Evolutionary conservation across 2,113 vertebrate species (phyloP).

Genomic region (Chloroceryle aenea): DNA sequence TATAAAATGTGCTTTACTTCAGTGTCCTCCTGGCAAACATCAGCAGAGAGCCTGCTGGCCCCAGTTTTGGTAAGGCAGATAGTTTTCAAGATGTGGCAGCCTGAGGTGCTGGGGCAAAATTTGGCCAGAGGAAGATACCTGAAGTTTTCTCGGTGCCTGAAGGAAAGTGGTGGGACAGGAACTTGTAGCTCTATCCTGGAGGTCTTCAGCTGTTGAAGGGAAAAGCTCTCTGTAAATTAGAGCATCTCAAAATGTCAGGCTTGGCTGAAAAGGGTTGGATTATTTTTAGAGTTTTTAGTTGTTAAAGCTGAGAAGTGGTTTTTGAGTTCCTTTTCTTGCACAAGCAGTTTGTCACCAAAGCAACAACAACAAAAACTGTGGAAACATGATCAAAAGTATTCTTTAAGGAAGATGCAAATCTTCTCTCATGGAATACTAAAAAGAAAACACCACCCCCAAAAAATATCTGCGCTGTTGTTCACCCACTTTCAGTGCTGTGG

Average conservation of each 20-base stretch:
- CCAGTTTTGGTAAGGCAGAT: not conserved
- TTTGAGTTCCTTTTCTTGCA: not conserved
- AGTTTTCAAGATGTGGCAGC: not conserved
- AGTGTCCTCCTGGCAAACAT: not conserved
- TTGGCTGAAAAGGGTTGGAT: not conserved
- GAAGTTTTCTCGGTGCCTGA: not conserved
- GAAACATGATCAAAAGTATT: not conserved
- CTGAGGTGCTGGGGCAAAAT: not conserved
- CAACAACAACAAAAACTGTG: not conserved
- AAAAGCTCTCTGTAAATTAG: not conserved
- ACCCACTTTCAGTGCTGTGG: accelerated
- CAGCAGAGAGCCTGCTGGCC: not conserved
- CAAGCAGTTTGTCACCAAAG: not conserved
- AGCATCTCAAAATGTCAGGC: not conserved
- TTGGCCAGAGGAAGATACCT: not conserved
- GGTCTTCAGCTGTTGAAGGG: not conserved
- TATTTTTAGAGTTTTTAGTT: not conserved
- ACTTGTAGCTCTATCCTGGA: not conserved
- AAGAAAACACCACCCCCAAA: not conserved
- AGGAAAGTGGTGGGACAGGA: not conserved
- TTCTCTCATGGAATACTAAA: not conserved
- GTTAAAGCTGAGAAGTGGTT: not conserved
- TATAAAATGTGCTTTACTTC: not conserved
- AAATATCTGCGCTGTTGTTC: not conserved
- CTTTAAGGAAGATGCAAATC: not conserved